These are phyloP conservation scores for Odontamblyopus lacepedii DNA, from an alignment of 2,797 vertebrate genomes.

Conservation along the genomic window DNA sequence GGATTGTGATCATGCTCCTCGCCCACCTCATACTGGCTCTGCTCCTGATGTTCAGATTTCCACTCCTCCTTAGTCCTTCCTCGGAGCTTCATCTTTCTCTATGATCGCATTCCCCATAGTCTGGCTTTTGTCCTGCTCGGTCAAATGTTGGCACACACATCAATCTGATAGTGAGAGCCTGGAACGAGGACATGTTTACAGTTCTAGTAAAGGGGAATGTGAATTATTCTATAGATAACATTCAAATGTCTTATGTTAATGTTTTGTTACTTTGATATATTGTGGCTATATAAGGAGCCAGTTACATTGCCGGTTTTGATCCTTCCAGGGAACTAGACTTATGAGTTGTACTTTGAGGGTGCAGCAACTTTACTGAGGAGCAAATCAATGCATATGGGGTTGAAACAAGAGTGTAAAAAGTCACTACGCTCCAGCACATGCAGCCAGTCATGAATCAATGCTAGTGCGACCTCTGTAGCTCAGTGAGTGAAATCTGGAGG, in stretches of 20 bases:
- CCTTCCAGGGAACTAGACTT: no score
- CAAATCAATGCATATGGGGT: no score
- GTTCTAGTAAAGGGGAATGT: not conserved
- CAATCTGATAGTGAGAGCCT: not conserved
- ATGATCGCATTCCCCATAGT: constrained; percentile 9
- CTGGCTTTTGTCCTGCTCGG: constrained; percentile 24
- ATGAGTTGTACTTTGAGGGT: no score
- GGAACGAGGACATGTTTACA: not conserved
- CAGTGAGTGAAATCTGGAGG: no score
- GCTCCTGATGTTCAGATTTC: constrained; percentile 24
- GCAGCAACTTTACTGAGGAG: no score
- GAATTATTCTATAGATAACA: not conserved
- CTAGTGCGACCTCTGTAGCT: no score
- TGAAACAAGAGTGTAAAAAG: no score
- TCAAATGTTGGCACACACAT: constrained; percentile 15
- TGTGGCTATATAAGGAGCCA: no score
- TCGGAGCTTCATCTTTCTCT: constrained; percentile 38
- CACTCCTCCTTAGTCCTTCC: constrained; percentile 35
- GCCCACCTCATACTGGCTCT: constrained; percentile 26
- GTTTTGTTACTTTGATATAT: not conserved
- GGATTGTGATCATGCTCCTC: constrained; percentile 51
- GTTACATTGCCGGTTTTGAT: no score
- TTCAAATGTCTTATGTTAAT: not conserved
- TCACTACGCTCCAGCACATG: no score
- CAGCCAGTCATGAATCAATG: no score